Conservation (phyloP, 2,113 vertebrate genomes). For the Origma solitaria region DNA sequence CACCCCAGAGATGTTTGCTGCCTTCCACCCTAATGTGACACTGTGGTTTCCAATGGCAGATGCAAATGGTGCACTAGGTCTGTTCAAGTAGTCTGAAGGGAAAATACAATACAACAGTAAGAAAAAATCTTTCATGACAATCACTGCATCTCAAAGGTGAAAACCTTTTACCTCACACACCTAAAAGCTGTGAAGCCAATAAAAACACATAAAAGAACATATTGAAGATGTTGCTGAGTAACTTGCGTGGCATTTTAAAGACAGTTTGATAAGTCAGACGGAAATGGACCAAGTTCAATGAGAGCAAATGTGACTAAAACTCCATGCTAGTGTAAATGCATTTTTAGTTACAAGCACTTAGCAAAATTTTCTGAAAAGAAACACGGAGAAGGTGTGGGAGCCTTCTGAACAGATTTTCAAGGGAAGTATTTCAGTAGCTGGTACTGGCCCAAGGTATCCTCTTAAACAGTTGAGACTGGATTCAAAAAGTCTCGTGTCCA, state of each 20-base stretch:
- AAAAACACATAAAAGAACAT: neutral
- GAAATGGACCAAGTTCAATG: neutral
- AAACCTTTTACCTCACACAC: neutral
- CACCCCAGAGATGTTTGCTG: constrained; percentile 67
- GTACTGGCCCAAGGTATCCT: neutral
- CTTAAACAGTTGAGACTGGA: neutral
- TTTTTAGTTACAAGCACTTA: neutral
- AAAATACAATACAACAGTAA: neutral
- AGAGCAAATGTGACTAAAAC: neutral
- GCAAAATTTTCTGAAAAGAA: neutral
- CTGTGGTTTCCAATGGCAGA: constrained; percentile 64
- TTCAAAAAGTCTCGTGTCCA: neutral
- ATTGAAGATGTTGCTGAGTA: neutral
- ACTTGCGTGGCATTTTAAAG: neutral
- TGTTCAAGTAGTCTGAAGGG: constrained; percentile 34
- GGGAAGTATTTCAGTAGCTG: neutral
- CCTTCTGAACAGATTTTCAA: neutral
- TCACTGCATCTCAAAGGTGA: neutral
- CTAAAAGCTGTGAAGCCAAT: neutral
- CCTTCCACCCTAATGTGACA: constrained; percentile 69
- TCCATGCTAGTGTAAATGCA: neutral
- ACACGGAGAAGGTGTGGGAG: neutral
- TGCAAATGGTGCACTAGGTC: constrained; percentile 65
- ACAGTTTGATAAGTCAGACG: neutral
- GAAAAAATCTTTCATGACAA: neutral